Base-by-base conservation (phyloP, 2,113 vertebrate species). In the Elephantulus edwardii region DNA sequence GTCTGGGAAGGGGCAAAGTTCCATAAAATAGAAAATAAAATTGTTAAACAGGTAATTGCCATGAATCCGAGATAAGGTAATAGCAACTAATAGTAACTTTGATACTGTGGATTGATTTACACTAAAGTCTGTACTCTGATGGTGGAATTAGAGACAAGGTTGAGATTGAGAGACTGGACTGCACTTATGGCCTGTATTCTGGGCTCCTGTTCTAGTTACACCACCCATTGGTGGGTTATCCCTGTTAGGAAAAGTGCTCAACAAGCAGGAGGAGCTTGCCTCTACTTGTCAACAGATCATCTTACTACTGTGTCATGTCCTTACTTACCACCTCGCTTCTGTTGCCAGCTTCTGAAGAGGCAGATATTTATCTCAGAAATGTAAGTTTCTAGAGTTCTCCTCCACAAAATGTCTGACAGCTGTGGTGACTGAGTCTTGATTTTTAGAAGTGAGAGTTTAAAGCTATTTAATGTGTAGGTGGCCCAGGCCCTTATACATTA, bases 331-430 rank as follows among this genome's bases (percentile, higher is more conserved):
- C 26, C 12, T 70, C 33, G 38, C 8, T 60, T 16, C 28, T 35
- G 58, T 35, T 76, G 56, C 70, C 74, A 78, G 8, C 12, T 89
- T 82, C 16, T 87, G n/a, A 94, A 83, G 38, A 77, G 80, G 35
- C 52, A 92, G 54, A 62, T 72, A 10, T 77, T 83, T 46, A 83
- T 58, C 42, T 91, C 46, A 8, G 40, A 17, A 84, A 48, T 44
- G 8, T n/a, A n/a, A n/a, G n/a, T 77, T 75, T 91, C 64, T 44
- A 38, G 71, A 74, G 0, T 77, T 89, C 30, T 75, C 17, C 5
- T 35, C 48, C 52, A 9, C 44, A 74, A 88, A 89, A 33, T 40
- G 17, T 13, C 54, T 42, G 16, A 38, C 9, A 33, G 35, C 52
- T 72, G 1, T 7, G 42, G 33, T 52, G 26, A 76, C 30, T 62